A percentile compares a stretch with the other conserved stretches of the same genome.
Evolutionary conservation across 1,140 invertebrate genomes (phyloP).

Genomic region (Drosophila mauritiana): DNA sequence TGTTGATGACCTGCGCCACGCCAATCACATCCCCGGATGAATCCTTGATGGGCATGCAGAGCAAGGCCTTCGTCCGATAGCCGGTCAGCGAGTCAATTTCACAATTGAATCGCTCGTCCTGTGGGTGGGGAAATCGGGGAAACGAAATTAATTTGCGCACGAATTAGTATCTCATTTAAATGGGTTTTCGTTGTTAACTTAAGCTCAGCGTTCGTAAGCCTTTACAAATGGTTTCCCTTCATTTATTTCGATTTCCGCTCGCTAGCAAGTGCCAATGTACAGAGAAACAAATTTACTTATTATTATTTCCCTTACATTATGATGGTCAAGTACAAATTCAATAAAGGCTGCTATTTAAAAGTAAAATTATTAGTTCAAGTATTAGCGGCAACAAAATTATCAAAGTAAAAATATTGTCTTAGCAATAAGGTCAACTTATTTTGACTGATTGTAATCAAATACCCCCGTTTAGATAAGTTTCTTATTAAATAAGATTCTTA

Average conservation of each 20-base stretch:
- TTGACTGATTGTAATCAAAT: too few species aligned
- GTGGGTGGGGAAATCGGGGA: conserved; percentile 23
- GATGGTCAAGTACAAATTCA: too few species aligned
- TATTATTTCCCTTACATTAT: background rate
- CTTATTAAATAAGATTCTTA: too few species aligned
- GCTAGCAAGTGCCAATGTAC: too few species aligned
- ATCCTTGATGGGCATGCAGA: conserved; percentile 98
- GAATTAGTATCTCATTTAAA: conserved; percentile 14
- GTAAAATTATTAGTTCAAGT: too few species aligned
- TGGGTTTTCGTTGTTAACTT: conserved; percentile 7
- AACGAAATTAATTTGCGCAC: conserved; percentile 24
- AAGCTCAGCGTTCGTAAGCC: background rate
- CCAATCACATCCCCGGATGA: conserved; percentile 97
- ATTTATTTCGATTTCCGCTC: background rate
- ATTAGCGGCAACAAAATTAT: too few species aligned
- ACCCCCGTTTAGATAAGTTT: too few species aligned
- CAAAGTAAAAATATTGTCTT: too few species aligned
- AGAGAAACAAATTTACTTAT: too few species aligned
- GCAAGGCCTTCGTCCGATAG: conserved; percentile 95
- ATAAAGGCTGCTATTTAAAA: too few species aligned
- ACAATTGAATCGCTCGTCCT: conserved; percentile 96
- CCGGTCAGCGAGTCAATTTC: conserved; percentile 96
- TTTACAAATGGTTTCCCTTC: background rate
- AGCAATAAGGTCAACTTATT: too few species aligned
- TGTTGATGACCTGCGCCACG: conserved; percentile 98